A percentile compares a stretch with the other conserved stretches of the same genome.
Conservation (phyloP, 2,888 invertebrate genomes). For the Drosophila cognata region DNA sequence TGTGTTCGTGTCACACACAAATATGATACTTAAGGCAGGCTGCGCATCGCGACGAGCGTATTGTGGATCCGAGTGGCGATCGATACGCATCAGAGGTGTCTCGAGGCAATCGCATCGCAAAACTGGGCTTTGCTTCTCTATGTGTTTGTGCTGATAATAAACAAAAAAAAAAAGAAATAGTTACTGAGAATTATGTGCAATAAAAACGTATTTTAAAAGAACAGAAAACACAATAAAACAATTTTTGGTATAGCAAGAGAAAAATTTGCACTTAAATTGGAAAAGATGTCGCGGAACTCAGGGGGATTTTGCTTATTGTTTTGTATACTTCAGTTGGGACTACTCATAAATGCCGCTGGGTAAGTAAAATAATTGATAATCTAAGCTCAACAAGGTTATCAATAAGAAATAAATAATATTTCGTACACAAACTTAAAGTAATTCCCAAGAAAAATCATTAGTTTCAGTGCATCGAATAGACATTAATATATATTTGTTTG, state of each 20-base stretch:
- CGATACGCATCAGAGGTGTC: constrained; percentile 8
- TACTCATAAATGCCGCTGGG: constrained; percentile 73
- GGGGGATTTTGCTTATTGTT: constrained; percentile 33
- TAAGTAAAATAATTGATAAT: constrained; percentile 65
- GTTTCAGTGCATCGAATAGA: not conserved
- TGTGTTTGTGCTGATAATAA: constrained; percentile 33
- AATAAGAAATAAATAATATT: constrained; percentile 4
- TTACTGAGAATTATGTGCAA: constrained; percentile 27
- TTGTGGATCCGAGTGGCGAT: constrained; percentile 34
- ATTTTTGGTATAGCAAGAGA: not conserved
- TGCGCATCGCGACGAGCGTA: constrained; percentile 29
- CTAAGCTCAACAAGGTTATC: constrained; percentile 35
- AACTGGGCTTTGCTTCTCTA: constrained; percentile 26
- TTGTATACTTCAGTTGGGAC: constrained; percentile 66
- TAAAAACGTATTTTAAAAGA: constrained; percentile 5
- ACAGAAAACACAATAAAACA: not conserved
- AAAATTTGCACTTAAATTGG: constrained; percentile 25
- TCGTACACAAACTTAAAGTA: not conserved
- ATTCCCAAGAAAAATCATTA: not conserved
- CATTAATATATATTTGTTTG: not conserved
- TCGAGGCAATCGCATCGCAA: not conserved
- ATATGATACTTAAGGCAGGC: constrained; percentile 47
- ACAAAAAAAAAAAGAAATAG: constrained; percentile 7
- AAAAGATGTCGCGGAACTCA: constrained; percentile 66
- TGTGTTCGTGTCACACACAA: constrained; percentile 17